Percentiles rank a stretch among this genome's conserved stretches.
These are phyloP conservation scores for Buathra laborator DNA, from an alignment of 2,888 invertebrate genomes.

Conservation along the genomic window DNA sequence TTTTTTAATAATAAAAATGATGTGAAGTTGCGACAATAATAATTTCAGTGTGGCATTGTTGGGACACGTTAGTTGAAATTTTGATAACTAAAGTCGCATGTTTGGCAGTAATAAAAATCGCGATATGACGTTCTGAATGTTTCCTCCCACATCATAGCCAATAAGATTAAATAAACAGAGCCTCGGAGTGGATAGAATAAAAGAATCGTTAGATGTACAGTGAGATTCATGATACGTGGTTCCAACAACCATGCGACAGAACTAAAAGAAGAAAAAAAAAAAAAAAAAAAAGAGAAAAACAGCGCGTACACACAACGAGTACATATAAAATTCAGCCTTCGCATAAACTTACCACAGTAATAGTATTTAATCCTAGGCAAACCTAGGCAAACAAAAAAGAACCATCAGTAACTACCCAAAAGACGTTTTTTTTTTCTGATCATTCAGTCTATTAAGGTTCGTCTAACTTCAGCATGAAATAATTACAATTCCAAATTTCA, in stretches of 20 bases:
- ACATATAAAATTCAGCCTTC: conserved; percentile 25
- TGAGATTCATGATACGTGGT: conserved; percentile 7
- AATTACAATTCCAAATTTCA: conserved; percentile 18
- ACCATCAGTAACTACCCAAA: conserved; percentile 63
- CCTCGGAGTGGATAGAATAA: neutral
- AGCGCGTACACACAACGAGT: too few relatives aligned
- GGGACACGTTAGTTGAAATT: conserved; percentile 5
- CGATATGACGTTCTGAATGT: conserved; percentile 38
- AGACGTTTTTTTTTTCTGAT: neutral
- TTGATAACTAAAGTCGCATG: neutral
- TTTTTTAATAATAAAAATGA: too few relatives aligned
- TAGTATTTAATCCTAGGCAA: conserved; percentile 89
- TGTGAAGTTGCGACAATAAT: neutral
- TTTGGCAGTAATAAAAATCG: conserved; percentile 7
- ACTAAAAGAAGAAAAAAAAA: neutral
- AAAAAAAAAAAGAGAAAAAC: neutral
- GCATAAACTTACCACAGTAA: conserved; percentile 88
- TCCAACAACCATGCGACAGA: conserved; percentile 38
- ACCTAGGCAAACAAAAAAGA: conserved; percentile 85
- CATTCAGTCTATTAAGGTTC: conserved; percentile 51
- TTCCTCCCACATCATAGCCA: conserved; percentile 59
- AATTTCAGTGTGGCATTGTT: conserved; percentile 10
- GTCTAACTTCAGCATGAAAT: conserved; percentile 25
- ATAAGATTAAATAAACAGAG: conserved; percentile 35
- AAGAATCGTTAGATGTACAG: conserved; percentile 14